phyloP scores from a whole-genome alignment of 2,113 vertebrate species.

The Hippocampus abdominalis region DNA sequence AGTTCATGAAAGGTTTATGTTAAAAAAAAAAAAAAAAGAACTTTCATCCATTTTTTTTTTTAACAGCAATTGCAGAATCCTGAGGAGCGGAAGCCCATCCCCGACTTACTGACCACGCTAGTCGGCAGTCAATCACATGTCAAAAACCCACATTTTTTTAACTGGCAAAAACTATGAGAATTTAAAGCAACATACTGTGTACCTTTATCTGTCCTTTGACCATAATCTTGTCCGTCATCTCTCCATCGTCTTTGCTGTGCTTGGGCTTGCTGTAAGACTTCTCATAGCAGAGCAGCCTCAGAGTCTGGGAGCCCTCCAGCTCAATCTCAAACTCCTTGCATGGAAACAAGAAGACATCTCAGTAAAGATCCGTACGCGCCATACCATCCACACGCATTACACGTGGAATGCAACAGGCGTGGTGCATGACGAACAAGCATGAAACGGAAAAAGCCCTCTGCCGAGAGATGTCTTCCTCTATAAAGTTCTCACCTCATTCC shows the following conservation, averaged over 20 bases:
- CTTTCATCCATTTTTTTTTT: no score
- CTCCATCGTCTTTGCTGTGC: conserved; percentile 83
- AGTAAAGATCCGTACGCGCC: neutral
- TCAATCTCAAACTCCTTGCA: conserved; percentile 95
- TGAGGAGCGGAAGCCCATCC: neutral
- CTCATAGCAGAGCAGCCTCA: conserved; percentile 89
- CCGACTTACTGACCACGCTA: no score
- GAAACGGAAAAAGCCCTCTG: neutral
- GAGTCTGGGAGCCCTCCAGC: conserved; percentile 89
- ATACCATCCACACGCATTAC: neutral
- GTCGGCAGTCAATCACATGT: no score
- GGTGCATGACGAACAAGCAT: neutral
- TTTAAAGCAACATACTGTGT: conserved; percentile 51
- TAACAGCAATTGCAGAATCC: no score
- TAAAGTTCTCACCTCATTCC: conserved; percentile 84
- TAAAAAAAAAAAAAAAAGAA: no score
- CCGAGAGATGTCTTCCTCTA: conserved; percentile 1
- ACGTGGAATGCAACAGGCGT: neutral
- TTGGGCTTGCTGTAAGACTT: conserved; percentile 84
- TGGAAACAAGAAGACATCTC: conserved; percentile 1
- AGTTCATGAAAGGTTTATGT: no score
- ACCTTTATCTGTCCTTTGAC: conserved; percentile 88
- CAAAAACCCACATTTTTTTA: neutral
- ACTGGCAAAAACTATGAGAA: neutral
- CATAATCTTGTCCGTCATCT: conserved; percentile 82